phyloP scores from a whole-genome alignment of 2,888 invertebrate species.

The Coenonympha glycerion region DNA sequence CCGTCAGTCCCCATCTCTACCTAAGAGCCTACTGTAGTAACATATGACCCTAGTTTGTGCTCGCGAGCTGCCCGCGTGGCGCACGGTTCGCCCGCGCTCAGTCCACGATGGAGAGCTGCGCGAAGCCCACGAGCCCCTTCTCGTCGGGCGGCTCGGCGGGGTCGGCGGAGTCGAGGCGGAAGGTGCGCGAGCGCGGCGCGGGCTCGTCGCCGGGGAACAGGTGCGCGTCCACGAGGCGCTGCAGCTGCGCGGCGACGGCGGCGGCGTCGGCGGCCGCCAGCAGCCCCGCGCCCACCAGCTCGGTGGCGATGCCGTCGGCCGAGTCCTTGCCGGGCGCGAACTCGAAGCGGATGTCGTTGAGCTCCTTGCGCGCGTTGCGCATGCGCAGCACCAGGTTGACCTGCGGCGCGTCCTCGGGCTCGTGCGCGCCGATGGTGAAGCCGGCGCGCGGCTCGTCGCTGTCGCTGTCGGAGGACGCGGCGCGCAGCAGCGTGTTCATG shows the following conservation, averaged over 20 bases:
- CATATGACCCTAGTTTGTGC: slow-evolving; percentile 8
- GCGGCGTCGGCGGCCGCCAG: slow-evolving; percentile 94
- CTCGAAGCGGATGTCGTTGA: slow-evolving; percentile 99
- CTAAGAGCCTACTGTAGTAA: slow-evolving; percentile 2
- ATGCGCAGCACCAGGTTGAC: slow-evolving; percentile 92
- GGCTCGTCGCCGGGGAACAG: slow-evolving; percentile 67
- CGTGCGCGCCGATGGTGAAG: slow-evolving; percentile 56
- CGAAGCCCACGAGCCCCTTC: slow-evolving; percentile 95
- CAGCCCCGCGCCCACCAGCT: slow-evolving; percentile 96
- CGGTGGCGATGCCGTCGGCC: slow-evolving; percentile 96
- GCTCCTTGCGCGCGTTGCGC: slow-evolving; percentile 92
- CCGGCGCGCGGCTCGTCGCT: slow-evolving; percentile 54
- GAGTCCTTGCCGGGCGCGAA: slow-evolving; percentile 94
- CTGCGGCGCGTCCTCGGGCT: slow-evolving; percentile 65
- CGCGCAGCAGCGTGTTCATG: slow-evolving; percentile 77
- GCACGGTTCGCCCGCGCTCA: too few species aligned
- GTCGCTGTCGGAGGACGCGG: slow-evolving; percentile 78
- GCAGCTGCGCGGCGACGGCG: slow-evolving; percentile 94
- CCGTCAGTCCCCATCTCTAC: not conserved
- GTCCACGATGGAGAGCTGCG: slow-evolving; percentile 96
- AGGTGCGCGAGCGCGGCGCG: slow-evolving; percentile 84
- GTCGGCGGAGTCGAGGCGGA: slow-evolving; percentile 81
- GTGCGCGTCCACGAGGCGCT: slow-evolving; percentile 86
- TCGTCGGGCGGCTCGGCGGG: slow-evolving; percentile 89
- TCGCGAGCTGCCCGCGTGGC: not conserved